Percentiles rank a stretch among this genome's conserved stretches.
Conservation (phyloP, 23 tunicate genomes). For the Diplosoma virens region DNA sequence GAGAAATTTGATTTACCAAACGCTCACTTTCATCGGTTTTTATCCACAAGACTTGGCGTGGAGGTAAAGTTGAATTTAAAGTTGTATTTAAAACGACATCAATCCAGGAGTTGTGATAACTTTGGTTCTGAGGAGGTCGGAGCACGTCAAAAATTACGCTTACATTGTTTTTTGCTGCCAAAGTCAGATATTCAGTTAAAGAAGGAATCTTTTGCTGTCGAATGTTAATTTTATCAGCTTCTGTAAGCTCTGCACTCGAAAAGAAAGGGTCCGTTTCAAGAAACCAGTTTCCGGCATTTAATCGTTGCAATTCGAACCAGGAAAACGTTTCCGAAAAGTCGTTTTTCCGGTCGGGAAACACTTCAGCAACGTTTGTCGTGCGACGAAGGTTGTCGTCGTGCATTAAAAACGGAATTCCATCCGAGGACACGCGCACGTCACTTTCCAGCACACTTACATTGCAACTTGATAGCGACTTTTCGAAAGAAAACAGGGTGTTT, state of each 20-base stretch:
- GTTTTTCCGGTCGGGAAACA: slow-evolving; percentile 50
- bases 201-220: slow-evolving; percentile 63
- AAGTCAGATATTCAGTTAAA: slow-evolving; percentile 31
- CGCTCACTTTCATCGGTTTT: background rate
- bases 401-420: slow-evolving; percentile 82
- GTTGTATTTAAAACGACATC: slow-evolving; percentile 38
- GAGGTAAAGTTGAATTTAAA: slow-evolving; percentile 38
- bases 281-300: slow-evolving; percentile 83
- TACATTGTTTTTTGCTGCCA: slow-evolving; percentile 28
- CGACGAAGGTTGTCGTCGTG: slow-evolving; percentile 57
- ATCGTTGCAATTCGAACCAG: slow-evolving; percentile 68
- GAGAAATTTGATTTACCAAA: slow-evolving; percentile 39
- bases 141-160: slow-evolving; percentile 69
- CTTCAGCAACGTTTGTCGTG: slow-evolving; percentile 67
- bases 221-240: slow-evolving; percentile 32
- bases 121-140: slow-evolving; percentile 47
- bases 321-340: slow-evolving; percentile 46
- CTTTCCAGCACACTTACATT: slow-evolving; percentile 53
- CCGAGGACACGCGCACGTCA: slow-evolving; percentile 60
- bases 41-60: slow-evolving; percentile 54
- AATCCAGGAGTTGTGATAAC: slow-evolving; percentile 2
- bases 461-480: slow-evolving; percentile 28
- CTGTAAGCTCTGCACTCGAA: slow-evolving; percentile 22
- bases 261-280: slow-evolving; percentile 57
- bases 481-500: slow-evolving; percentile 63